Base-by-base conservation (phyloP, 1,140 invertebrate genomes). In the Oppia nitens region DNA sequence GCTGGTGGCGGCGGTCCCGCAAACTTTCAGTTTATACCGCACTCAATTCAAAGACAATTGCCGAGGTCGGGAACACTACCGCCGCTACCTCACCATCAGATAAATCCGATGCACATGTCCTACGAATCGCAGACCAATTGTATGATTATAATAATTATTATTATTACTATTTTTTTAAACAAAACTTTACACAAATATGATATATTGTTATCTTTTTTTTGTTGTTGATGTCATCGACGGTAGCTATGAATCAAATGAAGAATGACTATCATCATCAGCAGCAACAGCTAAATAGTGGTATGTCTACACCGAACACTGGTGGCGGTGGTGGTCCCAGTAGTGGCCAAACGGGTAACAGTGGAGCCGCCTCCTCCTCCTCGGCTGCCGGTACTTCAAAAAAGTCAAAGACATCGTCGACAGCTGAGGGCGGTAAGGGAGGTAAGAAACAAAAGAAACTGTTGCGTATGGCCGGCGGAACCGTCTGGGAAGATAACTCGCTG, bases 401-500 rank as follows among this genome's bases (percentile, higher is more conserved):
- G 50, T 26, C 47, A 45, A 14, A 27, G 3, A 14, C 20, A 47
- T 29, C 32, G 6, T 9, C 32, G 32, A 53, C 26, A n/a, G 14
- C 23, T 20, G 48, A 24, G 1, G 48, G 40, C 25, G 24, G 32
- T 27, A 17, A 52, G 11, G 77, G 76, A 64, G 79, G 77, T 63
- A 83, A 78, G 68, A 88, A 82, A 69, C 78, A 79, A 53, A 85
- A 83, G 64, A 80, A 83, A 71, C 77, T 87, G 45, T 79, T 96
- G 32, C 75, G 93, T 49, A 86, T 83, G 64, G 93, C 92, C 4
- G 94, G 92, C 40, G 91, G 91, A 2, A 81, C 84, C 64, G 81
- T 83, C 1, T 98, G 94, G 94, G 92, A 97, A 72, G 94, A 66
- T 76, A 75, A 78, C 45, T 87, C 87, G 0, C 71, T 98, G 24